These are phyloP conservation scores for Nomada lathburiana DNA, from an alignment of 2,888 invertebrate species.

Conservation along the genomic window DNA sequence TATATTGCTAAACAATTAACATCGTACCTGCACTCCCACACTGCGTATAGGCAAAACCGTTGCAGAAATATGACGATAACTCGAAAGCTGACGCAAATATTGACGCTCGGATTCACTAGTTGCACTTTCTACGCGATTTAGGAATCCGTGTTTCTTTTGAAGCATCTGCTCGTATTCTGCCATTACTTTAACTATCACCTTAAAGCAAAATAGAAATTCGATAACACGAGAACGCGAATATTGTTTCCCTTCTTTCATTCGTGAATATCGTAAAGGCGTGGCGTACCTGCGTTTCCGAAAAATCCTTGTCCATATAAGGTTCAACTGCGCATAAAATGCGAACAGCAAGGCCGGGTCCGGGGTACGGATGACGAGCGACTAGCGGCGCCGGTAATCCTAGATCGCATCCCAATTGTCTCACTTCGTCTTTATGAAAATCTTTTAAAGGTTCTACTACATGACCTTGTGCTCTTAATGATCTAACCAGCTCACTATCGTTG, in stretches of 20 bases:
- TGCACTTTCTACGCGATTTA: slow-evolving; percentile 93
- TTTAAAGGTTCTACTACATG: slow-evolving; percentile 98
- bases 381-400: slow-evolving; percentile 94
- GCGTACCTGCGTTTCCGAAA: slow-evolving; percentile 94
- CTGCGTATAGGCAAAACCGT: slow-evolving; percentile 96
- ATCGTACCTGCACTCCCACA: slow-evolving; percentile 96
- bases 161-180: slow-evolving; percentile 96
- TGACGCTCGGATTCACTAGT: slow-evolving; percentile 90
- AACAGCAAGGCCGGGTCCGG: slow-evolving; percentile 99
- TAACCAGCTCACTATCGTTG: slow-evolving; percentile 98
- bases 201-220: slow-evolving; percentile 28
- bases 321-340: slow-evolving; percentile 98
- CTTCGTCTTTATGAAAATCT: slow-evolving; percentile 99
- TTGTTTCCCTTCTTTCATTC: neutral
- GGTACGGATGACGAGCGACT: slow-evolving; percentile 98
- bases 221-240: neutral
- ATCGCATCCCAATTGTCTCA: slow-evolving; percentile 94
- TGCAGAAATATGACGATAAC: slow-evolving; percentile 91
- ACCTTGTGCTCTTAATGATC: slow-evolving; percentile 90
- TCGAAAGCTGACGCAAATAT: slow-evolving; percentile 89
- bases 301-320: slow-evolving; percentile 97
- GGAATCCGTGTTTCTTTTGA: slow-evolving; percentile 95
- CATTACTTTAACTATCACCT: slow-evolving; percentile 97
- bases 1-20: neutral
- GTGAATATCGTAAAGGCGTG: neutral